Percentiles rank a stretch among this genome's conserved stretches.
phyloP scores from a whole-genome alignment of 2,888 invertebrate genomes.

The Pollenia angustigena region DNA sequence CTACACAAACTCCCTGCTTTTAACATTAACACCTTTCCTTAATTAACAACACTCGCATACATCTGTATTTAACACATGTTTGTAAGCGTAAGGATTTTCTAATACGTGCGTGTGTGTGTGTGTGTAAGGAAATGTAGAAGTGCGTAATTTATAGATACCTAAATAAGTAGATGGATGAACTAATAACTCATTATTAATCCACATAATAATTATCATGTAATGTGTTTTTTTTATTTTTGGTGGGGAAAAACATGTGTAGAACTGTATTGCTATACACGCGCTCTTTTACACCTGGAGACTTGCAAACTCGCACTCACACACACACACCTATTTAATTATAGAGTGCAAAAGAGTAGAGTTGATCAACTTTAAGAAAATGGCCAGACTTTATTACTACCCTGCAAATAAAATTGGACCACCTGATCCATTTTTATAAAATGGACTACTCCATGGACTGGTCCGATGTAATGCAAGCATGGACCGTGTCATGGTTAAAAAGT shows the following conservation, averaged over 20 bases:
- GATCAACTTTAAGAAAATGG: too few species aligned
- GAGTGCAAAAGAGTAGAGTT: too few species aligned
- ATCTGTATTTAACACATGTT: not conserved
- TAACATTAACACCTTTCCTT: not conserved
- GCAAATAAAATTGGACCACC: too few species aligned
- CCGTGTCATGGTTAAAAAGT: too few species aligned
- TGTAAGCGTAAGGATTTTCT: not conserved
- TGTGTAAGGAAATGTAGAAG: not conserved
- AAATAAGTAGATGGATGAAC: slow-evolving; percentile 54
- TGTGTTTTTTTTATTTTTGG: not conserved
- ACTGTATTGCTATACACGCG: slow-evolving; percentile 9
- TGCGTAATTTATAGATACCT: not conserved
- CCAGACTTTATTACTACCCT: too few species aligned
- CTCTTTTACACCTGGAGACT: slow-evolving; percentile 28
- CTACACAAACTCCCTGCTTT: not conserved
- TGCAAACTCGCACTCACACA: not conserved
- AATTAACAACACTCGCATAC: too few species aligned
- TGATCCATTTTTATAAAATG: too few species aligned
- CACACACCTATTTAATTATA: too few species aligned
- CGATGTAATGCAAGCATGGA: too few species aligned
- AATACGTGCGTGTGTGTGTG: not conserved
- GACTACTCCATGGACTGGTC: too few species aligned
- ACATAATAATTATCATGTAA: slow-evolving; percentile 60
- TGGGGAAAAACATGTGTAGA: not conserved
- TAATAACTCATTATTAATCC: slow-evolving; percentile 69